These are phyloP conservation scores for Sericinus montela DNA, from an alignment of 2,888 invertebrate species.

Conservation along the genomic window DNA sequence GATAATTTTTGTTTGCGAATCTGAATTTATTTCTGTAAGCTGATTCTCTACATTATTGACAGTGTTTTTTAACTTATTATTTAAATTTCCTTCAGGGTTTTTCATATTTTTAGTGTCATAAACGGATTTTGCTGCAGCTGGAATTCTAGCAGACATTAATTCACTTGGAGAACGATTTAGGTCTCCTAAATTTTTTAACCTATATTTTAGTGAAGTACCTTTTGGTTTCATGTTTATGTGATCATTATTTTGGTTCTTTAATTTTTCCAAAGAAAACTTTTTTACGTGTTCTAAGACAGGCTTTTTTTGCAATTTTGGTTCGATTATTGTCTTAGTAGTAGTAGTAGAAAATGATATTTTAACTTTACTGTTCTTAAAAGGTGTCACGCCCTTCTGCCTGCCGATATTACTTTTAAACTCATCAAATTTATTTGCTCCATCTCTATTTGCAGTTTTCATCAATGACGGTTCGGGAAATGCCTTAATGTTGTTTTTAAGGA, in stretches of 20 bases:
- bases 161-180: constrained; percentile 8
- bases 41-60: neutral
- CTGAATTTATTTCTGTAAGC: neutral
- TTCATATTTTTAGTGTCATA: neutral
- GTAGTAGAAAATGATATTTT: constrained; percentile 35
- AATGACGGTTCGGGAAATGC: neutral
- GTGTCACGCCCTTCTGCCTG: constrained; percentile 18
- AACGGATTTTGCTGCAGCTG: neutral
- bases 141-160: constrained; percentile 4
- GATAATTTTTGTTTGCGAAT: neutral
- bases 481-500: neutral
- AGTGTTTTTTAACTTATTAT: neutral
- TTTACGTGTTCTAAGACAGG: neutral
- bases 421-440: neutral
- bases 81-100: neutral
- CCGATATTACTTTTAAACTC: constrained; percentile 4
- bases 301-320: constrained; percentile 2
- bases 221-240: neutral
- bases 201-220: neutral
- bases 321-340: constrained; percentile 14
- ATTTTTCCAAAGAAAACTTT: constrained; percentile 20
- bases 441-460: constrained; percentile 7
- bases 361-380: constrained; percentile 29
- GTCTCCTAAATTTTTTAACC: neutral
- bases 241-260: neutral